Evolutionary conservation across 2,888 invertebrate genomes (phyloP).

Genomic region (Standfussiana lucernea): DNA sequence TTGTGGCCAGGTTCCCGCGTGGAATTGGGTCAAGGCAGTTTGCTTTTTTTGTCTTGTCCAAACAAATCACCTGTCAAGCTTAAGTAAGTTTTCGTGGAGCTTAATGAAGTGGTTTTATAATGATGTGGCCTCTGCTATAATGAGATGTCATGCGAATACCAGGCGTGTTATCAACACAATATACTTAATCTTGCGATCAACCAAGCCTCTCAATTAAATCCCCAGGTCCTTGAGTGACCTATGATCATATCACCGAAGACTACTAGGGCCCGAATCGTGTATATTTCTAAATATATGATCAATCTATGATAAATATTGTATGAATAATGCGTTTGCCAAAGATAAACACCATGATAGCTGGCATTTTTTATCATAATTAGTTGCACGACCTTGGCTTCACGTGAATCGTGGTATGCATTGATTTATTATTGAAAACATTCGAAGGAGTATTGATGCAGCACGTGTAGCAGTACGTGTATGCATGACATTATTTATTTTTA

Average conservation of each 20-base stretch:
- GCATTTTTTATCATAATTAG: constrained; percentile 20
- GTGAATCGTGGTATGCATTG: constrained; percentile 17
- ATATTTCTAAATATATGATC: background rate
- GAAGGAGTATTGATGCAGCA: background rate
- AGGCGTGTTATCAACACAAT: constrained; percentile 1
- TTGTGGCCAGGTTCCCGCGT: background rate
- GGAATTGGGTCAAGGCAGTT: constrained; percentile 45
- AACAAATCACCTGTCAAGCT: constrained; percentile 29
- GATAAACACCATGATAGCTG: constrained; percentile 16
- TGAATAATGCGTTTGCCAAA: constrained; percentile 10
- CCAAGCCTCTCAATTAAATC: background rate
- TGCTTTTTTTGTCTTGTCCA: constrained; percentile 19
- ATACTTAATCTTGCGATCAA: background rate
- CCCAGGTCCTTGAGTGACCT: background rate
- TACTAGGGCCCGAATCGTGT: background rate
- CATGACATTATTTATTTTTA: constrained; percentile 16
- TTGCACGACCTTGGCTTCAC: constrained; percentile 17
- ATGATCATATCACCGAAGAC: background rate
- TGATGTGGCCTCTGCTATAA: constrained; percentile 14
- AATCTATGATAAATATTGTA: background rate
- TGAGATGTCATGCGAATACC: constrained; percentile 13
- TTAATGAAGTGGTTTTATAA: constrained; percentile 36
- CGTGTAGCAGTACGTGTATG: background rate
- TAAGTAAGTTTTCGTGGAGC: constrained; percentile 21
- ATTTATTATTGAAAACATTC: constrained; percentile 11